Evolutionary conservation across 2,888 invertebrate species (phyloP).

Genomic region (Prosapia bicincta): DNA sequence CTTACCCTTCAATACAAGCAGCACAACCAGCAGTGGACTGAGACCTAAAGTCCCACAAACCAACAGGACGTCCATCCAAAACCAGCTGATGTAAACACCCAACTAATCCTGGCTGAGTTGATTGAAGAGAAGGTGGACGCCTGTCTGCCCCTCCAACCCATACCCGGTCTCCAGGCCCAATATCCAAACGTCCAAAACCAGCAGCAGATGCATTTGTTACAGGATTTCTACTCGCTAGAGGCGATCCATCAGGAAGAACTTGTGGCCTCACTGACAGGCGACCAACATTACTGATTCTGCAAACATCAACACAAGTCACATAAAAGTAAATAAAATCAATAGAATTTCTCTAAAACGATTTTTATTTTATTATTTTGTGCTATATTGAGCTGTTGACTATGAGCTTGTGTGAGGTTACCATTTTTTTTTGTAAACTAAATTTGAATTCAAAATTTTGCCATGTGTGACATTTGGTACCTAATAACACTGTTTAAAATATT

Average conservation of each 20-base stretch:
- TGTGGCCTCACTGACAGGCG: conserved; percentile 62
- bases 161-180: conserved; percentile 49
- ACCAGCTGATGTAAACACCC: conserved; percentile 80
- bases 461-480: no score
- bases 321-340: no score
- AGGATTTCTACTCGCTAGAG: conserved; percentile 43
- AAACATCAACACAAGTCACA: no score
- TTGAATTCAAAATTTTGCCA: no score
- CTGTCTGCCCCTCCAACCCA: conserved; percentile 54
- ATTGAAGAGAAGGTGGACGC: conserved; percentile 50
- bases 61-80: conserved; percentile 72
- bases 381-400: no score
- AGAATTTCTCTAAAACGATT: no score
- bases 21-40: conserved; percentile 65
- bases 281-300: conserved; percentile 65
- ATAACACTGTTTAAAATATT: no score
- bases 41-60: conserved; percentile 82
- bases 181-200: conserved; percentile 59
- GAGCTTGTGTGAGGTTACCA: no score
- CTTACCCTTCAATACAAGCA: conserved; percentile 72
- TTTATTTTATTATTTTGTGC: no score
- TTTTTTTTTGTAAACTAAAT: no score
- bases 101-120: conserved; percentile 55
- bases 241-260: conserved; percentile 48
- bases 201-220: conserved; percentile 53